phyloP scores from a whole-genome alignment of 2,888 invertebrate genomes.

The Drosophila falleni region DNA sequence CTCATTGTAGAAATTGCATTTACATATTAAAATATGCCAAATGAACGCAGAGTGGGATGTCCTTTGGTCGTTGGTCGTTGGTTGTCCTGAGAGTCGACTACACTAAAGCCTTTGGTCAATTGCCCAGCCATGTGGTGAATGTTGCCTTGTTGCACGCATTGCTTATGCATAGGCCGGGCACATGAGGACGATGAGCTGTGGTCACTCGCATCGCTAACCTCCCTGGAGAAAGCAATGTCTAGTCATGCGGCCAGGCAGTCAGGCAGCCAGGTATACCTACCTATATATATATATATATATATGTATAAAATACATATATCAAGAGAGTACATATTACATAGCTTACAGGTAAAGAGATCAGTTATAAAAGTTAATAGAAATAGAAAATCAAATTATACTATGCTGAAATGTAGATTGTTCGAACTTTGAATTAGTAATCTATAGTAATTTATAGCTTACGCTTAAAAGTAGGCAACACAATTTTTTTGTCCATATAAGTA shows the following conservation, averaged over 20 bases:
- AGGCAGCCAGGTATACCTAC: slow-evolving; percentile 24
- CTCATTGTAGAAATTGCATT: slow-evolving; percentile 81
- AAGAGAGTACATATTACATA: slow-evolving; percentile 39
- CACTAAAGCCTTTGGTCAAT: slow-evolving; percentile 68
- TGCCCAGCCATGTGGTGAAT: slow-evolving; percentile 63
- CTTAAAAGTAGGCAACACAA: no score
- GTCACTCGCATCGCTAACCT: slow-evolving; percentile 34
- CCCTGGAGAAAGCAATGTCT: slow-evolving; percentile 65
- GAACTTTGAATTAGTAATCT: no score
- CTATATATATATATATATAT: slow-evolving; percentile 1
- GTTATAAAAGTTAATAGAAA: slow-evolving; percentile 23
- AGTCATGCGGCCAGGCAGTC: slow-evolving; percentile 58
- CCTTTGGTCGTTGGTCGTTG: slow-evolving; percentile 22
- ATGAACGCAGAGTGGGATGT: slow-evolving; percentile 32
- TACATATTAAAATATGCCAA: slow-evolving; percentile 81
- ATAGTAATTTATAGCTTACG: no score
- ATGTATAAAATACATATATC: slow-evolving; percentile 23
- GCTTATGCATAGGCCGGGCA: slow-evolving; percentile 70
- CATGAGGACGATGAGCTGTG: slow-evolving; percentile 20
- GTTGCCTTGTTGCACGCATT: slow-evolving; percentile 62
- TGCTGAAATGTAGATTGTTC: background rate
- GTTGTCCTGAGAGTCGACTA: slow-evolving; percentile 19
- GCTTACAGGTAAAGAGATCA: slow-evolving; percentile 18
- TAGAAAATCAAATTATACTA: background rate
- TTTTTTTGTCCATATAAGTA: no score